Base-by-base conservation (phyloP, 1,140 invertebrate genomes). In the Trichomalopsis sarcophagae region DNA sequence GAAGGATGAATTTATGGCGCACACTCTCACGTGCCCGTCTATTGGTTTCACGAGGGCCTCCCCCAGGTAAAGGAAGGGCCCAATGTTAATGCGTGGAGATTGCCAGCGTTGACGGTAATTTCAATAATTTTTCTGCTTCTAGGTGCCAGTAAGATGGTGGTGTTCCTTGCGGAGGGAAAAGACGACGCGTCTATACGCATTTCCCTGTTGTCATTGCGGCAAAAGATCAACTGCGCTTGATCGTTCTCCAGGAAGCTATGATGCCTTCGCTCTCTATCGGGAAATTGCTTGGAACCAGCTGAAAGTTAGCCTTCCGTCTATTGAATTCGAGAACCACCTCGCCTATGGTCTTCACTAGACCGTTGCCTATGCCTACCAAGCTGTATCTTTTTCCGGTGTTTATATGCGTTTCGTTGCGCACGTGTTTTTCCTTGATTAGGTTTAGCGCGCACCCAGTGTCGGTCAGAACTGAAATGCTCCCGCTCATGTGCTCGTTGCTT, bases 211-310 rank as follows among this genome's bases (percentile, higher is more conserved):
- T 21, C 74, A 44, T 75, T 44, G 6, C 6, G 40, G 2, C 40
- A 10, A n/a, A 75, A 75, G 6, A 44, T 75, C 17, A 75, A n/a
- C 7, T 75, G 33, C 17, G 40, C 74, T 1, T 44, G 14, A 1
- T 44, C 36, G n/a, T 75, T 75, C 17, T 75, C n/a, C 2, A 75
- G 74, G 11, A 75, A 75, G 21, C 74, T 75, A 75, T 27, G 40
- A 75, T 75, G 0, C 74, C 74, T 1, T n/a, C 11, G 6, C 21
- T 14, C 5, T 73, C 30, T 36, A 73, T 6, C 3, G 27, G 69
- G 27, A 73, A 73, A 13, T 1, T 27, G 14, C 14, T 6, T 23
- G 69, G 30, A 0, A 33, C 69, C 14, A 73, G 9, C 23, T 73
- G 27, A 33, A 73, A 73, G 5, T 6, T 36, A 36, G 33, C 33